Percentiles rank a stretch among this genome's conserved stretches.
These are phyloP conservation scores for Calephelis virginiensis DNA, from an alignment of 1,140 invertebrate genomes.

Conservation along the genomic window DNA sequence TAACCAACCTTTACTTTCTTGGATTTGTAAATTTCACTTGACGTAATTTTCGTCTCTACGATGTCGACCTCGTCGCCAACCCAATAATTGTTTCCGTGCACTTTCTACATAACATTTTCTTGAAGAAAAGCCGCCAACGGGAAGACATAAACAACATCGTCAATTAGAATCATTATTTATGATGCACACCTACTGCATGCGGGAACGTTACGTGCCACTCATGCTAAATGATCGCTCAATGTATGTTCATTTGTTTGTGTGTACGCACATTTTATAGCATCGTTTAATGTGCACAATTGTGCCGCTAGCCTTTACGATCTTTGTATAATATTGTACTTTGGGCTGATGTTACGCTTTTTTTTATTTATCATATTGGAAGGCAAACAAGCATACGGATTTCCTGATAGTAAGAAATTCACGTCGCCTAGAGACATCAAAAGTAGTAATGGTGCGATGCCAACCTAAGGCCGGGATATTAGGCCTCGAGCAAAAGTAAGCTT, in stretches of 20 bases:
- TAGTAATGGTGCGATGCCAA: too few species aligned
- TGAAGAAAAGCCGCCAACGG: slow-evolving; percentile 7
- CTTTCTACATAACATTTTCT: slow-evolving; percentile 4
- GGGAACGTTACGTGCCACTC: slow-evolving; percentile 11
- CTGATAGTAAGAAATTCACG: too few species aligned
- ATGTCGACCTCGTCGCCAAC: background rate
- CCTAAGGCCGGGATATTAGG: too few species aligned
- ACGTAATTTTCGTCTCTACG: background rate
- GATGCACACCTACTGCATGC: slow-evolving; percentile 12
- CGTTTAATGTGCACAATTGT: slow-evolving; percentile 6
- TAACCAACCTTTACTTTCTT: too few species aligned
- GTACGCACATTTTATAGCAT: slow-evolving; percentile 3
- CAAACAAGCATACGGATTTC: too few species aligned
- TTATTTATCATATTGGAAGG: too few species aligned
- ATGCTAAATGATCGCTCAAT: slow-evolving; percentile 9
- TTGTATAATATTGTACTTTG: background rate
- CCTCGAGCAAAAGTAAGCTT: too few species aligned
- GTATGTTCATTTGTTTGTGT: slow-evolving; percentile 14
- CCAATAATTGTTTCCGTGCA: background rate
- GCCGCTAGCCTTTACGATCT: background rate
- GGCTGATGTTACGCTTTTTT: too few species aligned
- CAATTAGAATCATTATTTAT: slow-evolving; percentile 12
- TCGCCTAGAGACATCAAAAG: too few species aligned
- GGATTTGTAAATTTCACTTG: too few species aligned
- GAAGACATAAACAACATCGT: slow-evolving; percentile 11